Evolutionary conservation across 2,888 invertebrate species (phyloP).

Genomic region (Melanophora roralis): DNA sequence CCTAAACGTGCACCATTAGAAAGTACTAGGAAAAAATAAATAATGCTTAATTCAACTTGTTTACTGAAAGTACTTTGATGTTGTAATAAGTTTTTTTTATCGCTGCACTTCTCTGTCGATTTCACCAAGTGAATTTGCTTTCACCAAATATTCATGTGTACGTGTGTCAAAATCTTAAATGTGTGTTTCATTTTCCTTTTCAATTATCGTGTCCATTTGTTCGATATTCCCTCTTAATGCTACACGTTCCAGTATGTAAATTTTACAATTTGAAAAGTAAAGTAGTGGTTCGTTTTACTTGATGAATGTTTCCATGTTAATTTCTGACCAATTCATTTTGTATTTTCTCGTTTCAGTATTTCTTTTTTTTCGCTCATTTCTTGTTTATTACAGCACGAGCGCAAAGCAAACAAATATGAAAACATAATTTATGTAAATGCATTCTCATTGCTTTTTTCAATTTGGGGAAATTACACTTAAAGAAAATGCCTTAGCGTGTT

Average conservation of each 20-base stretch:
- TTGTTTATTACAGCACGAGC: background rate
- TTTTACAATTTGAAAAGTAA: background rate
- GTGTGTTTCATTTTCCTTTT: background rate
- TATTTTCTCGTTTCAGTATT: background rate
- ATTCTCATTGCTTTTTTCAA: background rate
- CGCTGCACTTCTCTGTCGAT: background rate
- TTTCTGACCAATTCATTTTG: constrained; percentile 18
- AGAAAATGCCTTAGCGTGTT: too few species aligned
- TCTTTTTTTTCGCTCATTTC: background rate
- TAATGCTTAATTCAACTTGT: background rate
- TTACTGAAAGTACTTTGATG: background rate
- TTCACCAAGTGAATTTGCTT: too few species aligned
- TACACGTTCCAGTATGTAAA: background rate
- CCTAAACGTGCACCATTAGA: background rate
- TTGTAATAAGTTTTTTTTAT: background rate
- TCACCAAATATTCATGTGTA: too few species aligned
- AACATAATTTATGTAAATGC: constrained; percentile 4
- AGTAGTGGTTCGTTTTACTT: background rate
- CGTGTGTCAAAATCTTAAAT: too few species aligned
- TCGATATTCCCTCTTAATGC: background rate
- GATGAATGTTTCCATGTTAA: constrained; percentile 4
- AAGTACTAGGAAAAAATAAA: background rate
- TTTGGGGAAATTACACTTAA: background rate
- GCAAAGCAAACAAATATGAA: constrained; percentile 12
- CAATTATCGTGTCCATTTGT: background rate